Conservation (phyloP, 2,888 invertebrate species). For the Dicycla oo region DNA sequence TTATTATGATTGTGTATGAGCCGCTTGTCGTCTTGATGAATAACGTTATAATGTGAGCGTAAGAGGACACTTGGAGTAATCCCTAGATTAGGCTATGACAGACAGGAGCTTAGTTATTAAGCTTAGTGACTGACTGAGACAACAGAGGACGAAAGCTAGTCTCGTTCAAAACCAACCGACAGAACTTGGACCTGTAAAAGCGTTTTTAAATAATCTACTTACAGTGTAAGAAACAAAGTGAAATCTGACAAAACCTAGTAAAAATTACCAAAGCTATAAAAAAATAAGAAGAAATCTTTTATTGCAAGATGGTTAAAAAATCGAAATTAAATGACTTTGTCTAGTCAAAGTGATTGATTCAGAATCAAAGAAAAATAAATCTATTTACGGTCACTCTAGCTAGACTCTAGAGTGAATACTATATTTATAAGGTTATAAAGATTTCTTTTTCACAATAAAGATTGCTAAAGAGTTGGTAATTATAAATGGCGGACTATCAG, state of each 20-base stretch:
- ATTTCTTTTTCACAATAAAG: not conserved
- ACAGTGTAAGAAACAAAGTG: not conserved
- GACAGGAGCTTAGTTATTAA: conserved; percentile 10
- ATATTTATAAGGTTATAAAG: not conserved
- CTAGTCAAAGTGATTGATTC: too few species aligned
- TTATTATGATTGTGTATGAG: conserved; percentile 32
- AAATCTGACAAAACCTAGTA: conserved; percentile 10
- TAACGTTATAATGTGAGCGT: conserved; percentile 15
- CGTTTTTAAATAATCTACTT: not conserved
- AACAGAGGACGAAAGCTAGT: not conserved
- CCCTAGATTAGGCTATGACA: conserved; percentile 21
- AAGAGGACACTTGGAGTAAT: conserved; percentile 7
- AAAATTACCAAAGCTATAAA: not conserved
- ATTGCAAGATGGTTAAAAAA: not conserved
- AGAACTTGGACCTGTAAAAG: not conserved
- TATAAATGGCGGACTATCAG: not conserved
- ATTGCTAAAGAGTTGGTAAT: not conserved
- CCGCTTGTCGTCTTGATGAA: conserved; percentile 19
- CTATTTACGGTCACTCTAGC: too few species aligned
- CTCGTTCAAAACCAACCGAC: not conserved
- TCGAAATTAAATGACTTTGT: too few species aligned
- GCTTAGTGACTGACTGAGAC: not conserved
- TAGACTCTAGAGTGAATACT: too few species aligned
- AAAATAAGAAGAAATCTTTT: conserved; percentile 8
- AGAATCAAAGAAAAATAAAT: too few species aligned